These are phyloP conservation scores for Ephialtes manifestator DNA, from an alignment of 2,888 invertebrate genomes.

Conservation along the genomic window DNA sequence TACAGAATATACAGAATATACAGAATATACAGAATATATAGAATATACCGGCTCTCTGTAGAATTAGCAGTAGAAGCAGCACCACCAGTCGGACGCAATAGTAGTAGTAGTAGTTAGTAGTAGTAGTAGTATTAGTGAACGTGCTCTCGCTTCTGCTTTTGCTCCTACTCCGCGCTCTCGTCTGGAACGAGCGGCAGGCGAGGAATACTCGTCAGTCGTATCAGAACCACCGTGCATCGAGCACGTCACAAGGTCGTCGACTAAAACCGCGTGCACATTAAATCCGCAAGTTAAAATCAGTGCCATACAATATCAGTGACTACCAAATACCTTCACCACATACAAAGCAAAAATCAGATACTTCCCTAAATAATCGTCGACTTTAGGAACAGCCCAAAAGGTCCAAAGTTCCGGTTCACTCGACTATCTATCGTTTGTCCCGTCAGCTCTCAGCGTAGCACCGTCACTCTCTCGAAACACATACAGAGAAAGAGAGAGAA, in stretches of 20 bases:
- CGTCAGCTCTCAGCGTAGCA: conserved; percentile 13
- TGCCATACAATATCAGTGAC: neutral
- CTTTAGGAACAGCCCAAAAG: neutral
- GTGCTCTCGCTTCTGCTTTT: neutral
- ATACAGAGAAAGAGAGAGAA: neutral
- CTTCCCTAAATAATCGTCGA: neutral
- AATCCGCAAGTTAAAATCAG: neutral
- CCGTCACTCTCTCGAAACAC: conserved; percentile 27
- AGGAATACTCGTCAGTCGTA: conserved; percentile 73
- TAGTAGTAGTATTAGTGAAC: neutral
- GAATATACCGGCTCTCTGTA: neutral
- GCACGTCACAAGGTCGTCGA: conserved; percentile 7
- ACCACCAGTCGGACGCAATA: neutral
- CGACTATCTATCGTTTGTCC: conserved; percentile 10
- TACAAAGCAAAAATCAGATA: neutral
- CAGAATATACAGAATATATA: too few relatives aligned
- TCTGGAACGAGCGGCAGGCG: neutral
- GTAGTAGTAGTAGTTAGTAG: neutral
- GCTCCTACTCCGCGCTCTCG: neutral
- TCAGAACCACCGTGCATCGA: conserved; percentile 74
- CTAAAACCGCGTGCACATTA: neutral
- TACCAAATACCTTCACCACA: neutral
- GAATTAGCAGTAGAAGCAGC: neutral
- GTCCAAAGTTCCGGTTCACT: conserved; percentile 35
- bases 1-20: too few relatives aligned